These are phyloP conservation scores for Lycocerus yunnanus DNA, from an alignment of 2,888 invertebrate genomes.

Conservation along the genomic window DNA sequence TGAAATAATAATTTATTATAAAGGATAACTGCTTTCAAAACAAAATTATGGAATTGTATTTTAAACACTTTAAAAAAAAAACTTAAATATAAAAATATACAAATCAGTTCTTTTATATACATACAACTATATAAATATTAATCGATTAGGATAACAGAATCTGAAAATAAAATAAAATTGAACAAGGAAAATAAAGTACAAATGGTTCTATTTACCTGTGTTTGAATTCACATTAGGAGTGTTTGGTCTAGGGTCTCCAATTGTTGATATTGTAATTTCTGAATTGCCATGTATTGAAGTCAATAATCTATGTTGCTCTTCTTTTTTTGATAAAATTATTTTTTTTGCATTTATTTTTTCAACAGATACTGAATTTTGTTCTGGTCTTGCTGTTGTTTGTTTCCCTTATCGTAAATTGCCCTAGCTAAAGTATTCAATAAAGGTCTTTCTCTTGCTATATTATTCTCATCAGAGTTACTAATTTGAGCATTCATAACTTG, in stretches of 20 bases:
- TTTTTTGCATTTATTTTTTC: not conserved
- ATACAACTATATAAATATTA: not conserved
- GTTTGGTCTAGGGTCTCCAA: not conserved
- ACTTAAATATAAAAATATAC: not conserved
- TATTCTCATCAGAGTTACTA: not conserved
- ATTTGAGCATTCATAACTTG: not conserved
- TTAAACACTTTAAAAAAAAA: not conserved
- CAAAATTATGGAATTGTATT: not conserved
- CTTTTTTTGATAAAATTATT: not conserved
- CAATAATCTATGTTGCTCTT: not conserved
- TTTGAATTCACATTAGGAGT: not conserved
- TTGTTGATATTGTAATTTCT: conserved; percentile 8
- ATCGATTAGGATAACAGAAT: not conserved
- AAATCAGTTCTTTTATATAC: not conserved
- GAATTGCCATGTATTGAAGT: conserved; percentile 5
- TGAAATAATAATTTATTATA: not conserved
- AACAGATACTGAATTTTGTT: not conserved
- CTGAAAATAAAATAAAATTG: not conserved
- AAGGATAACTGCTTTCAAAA: not conserved
- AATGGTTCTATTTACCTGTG: not conserved
- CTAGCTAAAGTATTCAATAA: not conserved
- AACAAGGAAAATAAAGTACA: not conserved
- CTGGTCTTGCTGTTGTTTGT: not conserved
- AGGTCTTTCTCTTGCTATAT: not conserved
- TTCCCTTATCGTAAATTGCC: not conserved